These are phyloP conservation scores for Callimorpha dominula DNA, from an alignment of 2,888 invertebrate species.

Conservation along the genomic window DNA sequence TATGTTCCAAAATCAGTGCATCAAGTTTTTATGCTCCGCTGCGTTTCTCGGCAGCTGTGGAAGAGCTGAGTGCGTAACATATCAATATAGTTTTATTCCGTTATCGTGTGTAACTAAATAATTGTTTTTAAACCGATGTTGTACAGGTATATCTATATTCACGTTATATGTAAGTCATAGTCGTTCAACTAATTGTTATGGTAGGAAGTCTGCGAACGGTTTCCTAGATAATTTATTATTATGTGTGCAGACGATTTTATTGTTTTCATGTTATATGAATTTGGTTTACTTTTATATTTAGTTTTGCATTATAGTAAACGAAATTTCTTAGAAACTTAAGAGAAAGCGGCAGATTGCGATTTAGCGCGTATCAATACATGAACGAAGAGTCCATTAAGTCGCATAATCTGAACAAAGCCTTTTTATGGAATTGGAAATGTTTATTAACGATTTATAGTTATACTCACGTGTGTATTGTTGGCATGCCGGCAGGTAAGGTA, in stretches of 20 bases:
- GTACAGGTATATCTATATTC: conserved; percentile 56
- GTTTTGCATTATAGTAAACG: background rate
- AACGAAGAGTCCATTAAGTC: background rate
- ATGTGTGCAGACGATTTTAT: conserved; percentile 36
- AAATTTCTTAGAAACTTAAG: background rate
- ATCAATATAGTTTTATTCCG: conserved; percentile 41
- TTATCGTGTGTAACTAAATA: conserved; percentile 66
- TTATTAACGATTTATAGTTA: background rate
- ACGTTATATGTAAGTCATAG: conserved; percentile 32
- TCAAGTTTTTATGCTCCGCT: background rate
- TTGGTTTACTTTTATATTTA: conserved; percentile 26
- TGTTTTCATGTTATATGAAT: conserved; percentile 35
- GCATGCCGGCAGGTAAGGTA: too few species aligned
- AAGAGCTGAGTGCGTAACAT: conserved; percentile 45
- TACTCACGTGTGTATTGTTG: too few species aligned
- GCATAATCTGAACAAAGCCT: background rate
- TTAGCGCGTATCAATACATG: too few species aligned
- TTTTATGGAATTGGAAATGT: background rate
- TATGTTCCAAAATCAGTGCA: background rate
- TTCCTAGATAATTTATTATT: conserved; percentile 52
- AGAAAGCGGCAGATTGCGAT: too few species aligned
- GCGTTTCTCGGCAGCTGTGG: background rate
- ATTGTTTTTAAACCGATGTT: conserved; percentile 57
- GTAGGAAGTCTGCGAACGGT: conserved; percentile 51
- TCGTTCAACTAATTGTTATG: conserved; percentile 53